Conservation (phyloP, 2,113 vertebrate genomes). For the Aspiorhynchus laticeps region DNA sequence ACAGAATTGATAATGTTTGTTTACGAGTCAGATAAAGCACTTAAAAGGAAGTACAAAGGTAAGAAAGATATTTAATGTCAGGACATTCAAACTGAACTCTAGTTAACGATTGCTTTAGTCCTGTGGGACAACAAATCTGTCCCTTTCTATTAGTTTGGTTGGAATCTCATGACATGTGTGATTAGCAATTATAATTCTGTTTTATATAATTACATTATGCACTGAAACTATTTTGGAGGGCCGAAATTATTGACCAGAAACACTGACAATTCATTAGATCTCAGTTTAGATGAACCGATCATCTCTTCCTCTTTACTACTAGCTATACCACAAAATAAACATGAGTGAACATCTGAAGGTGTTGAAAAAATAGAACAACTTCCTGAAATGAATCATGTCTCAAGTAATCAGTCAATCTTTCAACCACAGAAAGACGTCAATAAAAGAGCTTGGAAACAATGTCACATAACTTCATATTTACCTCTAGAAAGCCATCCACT, state of each 20-base stretch:
- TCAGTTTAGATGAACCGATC: not conserved
- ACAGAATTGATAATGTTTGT: not conserved
- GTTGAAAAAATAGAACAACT: not conserved
- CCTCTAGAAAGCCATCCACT: no score
- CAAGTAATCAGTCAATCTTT: no score
- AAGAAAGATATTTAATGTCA: not conserved
- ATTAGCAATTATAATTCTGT: not conserved
- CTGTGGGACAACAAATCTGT: not conserved
- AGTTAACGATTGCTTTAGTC: constrained; percentile 34
- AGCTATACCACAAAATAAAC: not conserved
- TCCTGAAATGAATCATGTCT: no score
- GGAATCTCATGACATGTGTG: not conserved
- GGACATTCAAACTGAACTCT: not conserved
- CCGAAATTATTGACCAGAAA: no score
- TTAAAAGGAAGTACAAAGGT: constrained; percentile 3
- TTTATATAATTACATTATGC: not conserved
- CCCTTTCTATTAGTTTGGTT: not conserved
- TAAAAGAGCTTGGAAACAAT: no score
- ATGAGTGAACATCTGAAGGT: not conserved
- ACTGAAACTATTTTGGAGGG: not conserved
- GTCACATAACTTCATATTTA: no score
- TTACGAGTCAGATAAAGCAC: not conserved
- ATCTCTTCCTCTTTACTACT: not conserved
- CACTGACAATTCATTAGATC: no score
- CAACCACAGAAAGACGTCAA: no score